phyloP scores from a whole-genome alignment of 2,888 invertebrate species.

The Parnassius orleans region DNA sequence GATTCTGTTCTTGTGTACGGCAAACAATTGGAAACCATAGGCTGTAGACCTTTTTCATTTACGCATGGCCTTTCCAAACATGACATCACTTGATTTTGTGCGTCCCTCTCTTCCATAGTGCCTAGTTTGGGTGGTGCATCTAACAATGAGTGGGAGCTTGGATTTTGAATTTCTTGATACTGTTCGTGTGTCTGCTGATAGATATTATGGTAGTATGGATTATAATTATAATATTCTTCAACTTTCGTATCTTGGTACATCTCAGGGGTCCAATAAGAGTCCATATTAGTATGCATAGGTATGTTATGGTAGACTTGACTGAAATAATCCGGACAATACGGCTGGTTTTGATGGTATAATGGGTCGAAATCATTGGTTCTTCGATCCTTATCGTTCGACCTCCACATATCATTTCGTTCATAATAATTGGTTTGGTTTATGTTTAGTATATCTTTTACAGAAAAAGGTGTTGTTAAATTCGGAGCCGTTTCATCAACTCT shows the following conservation, averaged over 20 bases:
- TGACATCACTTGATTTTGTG: not conserved
- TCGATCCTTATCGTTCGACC: constrained; percentile 52
- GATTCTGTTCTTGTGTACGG: constrained; percentile 32
- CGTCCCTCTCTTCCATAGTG: constrained; percentile 34
- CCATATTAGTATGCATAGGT: constrained; percentile 55
- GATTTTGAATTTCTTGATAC: constrained; percentile 39
- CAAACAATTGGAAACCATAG: constrained; percentile 25
- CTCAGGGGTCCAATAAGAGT: constrained; percentile 64
- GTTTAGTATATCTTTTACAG: constrained; percentile 69
- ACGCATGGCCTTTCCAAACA: constrained; percentile 11
- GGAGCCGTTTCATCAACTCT: constrained; percentile 55
- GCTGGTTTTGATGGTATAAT: constrained; percentile 50
- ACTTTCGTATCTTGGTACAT: constrained; percentile 60
- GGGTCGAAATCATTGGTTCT: constrained; percentile 55
- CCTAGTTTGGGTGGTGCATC: constrained; percentile 45
- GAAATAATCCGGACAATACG: constrained; percentile 60
- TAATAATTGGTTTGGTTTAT: constrained; percentile 59
- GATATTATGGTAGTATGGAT: constrained; percentile 61
- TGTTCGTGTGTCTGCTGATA: constrained; percentile 64
- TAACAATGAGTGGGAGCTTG: constrained; percentile 34
- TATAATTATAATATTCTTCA: constrained; percentile 66
- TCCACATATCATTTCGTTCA: constrained; percentile 63
- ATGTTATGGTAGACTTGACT: constrained; percentile 57
- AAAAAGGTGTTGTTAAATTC: constrained; percentile 63
- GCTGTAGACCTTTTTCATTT: constrained; percentile 33